Evolutionary conservation across 2,113 vertebrate genomes (phyloP), one percentile per base, ranked within the genome.

Genomic region (Salminus brasiliensis): DNA sequence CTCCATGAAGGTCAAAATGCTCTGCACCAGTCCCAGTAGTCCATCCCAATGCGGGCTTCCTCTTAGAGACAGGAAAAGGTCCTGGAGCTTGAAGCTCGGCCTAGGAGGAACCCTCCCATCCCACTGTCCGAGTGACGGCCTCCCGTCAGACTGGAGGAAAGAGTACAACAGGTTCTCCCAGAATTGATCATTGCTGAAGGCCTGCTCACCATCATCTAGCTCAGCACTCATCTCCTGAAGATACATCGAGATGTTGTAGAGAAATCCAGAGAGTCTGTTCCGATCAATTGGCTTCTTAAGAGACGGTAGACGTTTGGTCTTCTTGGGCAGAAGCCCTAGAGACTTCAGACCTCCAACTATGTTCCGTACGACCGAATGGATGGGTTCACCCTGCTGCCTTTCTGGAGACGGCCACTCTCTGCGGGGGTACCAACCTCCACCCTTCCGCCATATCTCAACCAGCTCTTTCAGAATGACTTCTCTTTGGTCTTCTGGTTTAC

Each of bases 41-140:
- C 91, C 90, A 81, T 95, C 94, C 95, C 93, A 95, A 86, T 96
- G 94, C 0, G 89, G 93, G 80, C 96, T 96, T 70, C 95, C 95
- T 86, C 95, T 90, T 67, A 97, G 86, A 12, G 94, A 95, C 76
- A 97, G 78, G 76, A 96, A 94, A 86, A 95, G 93, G 85, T 96
- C 93, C 60, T 94, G 93, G 30, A 96, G 87, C 70, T 85, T 92
- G 63, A 97, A 83, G 1, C 92, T 93, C 36, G 95, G 94, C 32
- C 93, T 84, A 0, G 93, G 92, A 5, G 93, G 93, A 36, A 88
- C 67, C 13, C 79, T 87, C 13, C 82, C 89, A 0, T 90, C 92
- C 87, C 94, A 94, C 81, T 88, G 87, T 80, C 87, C 92, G 60
- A 85, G 36, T 0, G 87, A 77, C 11, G 83, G 80, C 1, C 80